Conservation (phyloP, 2,888 invertebrate genomes). For the Mimumesa dahlbomi region DNA sequence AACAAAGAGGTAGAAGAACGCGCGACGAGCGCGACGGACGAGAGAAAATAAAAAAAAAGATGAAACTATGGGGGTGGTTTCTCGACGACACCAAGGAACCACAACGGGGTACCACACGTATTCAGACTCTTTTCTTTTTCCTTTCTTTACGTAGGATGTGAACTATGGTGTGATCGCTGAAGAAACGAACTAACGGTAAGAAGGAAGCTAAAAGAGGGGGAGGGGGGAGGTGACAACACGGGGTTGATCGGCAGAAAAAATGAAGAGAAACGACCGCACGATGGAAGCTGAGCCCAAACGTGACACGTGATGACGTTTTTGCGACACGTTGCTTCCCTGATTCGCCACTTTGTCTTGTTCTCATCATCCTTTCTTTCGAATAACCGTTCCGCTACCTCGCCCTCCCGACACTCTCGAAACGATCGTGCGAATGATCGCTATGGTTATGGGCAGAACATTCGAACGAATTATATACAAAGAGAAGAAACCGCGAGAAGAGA, state of each 20-base stretch:
- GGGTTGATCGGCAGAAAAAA: not conserved
- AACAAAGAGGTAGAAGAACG: constrained; percentile 14
- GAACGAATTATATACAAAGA: constrained; percentile 1
- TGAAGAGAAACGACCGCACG: not conserved
- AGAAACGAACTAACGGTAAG: too few species aligned
- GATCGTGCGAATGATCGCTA: not conserved
- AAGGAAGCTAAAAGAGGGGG: too few species aligned
- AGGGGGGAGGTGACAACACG: too few species aligned
- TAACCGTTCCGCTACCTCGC: not conserved
- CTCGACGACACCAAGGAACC: too few species aligned
- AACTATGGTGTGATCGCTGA: too few species aligned
- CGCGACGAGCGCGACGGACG: constrained; percentile 1
- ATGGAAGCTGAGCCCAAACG: constrained; percentile 9
- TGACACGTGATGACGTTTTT: not conserved
- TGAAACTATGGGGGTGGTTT: too few species aligned
- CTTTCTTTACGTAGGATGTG: too few species aligned
- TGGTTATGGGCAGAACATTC: not conserved
- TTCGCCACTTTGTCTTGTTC: too few species aligned
- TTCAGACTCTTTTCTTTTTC: too few species aligned
- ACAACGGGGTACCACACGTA: too few species aligned
- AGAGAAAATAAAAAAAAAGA: constrained; percentile 10
- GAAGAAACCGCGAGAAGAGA: constrained; percentile 18
- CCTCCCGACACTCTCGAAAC: not conserved
- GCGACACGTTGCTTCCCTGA: constrained; percentile 3
- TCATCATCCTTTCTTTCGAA: constrained; percentile 7